Conservation (phyloP, 2,797 vertebrate species). For the Falco cherrug region DNA sequence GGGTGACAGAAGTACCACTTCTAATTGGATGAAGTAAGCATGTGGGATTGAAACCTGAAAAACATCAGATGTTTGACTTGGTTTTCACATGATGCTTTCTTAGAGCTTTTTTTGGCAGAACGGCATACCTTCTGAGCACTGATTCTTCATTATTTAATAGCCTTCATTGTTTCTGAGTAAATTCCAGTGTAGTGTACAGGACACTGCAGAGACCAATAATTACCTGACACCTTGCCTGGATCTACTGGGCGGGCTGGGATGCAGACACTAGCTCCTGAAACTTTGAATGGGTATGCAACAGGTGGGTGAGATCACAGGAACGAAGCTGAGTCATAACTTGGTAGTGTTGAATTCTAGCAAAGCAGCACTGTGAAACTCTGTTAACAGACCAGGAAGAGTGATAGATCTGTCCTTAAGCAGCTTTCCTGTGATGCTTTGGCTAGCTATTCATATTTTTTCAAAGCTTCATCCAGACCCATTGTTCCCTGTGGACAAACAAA, state of each 20-base stretch:
- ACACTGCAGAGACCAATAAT: neutral
- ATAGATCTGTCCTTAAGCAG: neutral
- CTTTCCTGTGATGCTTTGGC: neutral
- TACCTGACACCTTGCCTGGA: neutral
- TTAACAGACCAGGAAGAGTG: neutral
- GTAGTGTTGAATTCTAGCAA: neutral
- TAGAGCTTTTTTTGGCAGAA: neutral
- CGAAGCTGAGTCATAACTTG: neutral
- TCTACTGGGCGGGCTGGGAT: neutral
- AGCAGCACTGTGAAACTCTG: neutral
- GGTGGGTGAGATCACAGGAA: neutral
- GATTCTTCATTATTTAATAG: neutral
- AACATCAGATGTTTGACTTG: neutral
- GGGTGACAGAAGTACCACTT: neutral
- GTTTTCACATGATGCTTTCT: neutral
- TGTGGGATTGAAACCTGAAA: neutral
- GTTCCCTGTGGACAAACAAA: neutral
- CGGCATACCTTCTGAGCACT: neutral
- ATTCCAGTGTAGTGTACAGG: neutral
- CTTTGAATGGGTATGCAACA: neutral
- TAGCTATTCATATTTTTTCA: neutral
- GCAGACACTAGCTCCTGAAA: neutral
- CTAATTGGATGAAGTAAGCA: neutral
- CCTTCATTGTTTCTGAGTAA: neutral
- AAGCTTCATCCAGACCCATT: neutral